A percentile compares a stretch with the other conserved stretches of the same genome.
These are phyloP conservation scores for Drosophila chauvacae DNA, from an alignment of 1,140 invertebrate species.

Conservation along the genomic window DNA sequence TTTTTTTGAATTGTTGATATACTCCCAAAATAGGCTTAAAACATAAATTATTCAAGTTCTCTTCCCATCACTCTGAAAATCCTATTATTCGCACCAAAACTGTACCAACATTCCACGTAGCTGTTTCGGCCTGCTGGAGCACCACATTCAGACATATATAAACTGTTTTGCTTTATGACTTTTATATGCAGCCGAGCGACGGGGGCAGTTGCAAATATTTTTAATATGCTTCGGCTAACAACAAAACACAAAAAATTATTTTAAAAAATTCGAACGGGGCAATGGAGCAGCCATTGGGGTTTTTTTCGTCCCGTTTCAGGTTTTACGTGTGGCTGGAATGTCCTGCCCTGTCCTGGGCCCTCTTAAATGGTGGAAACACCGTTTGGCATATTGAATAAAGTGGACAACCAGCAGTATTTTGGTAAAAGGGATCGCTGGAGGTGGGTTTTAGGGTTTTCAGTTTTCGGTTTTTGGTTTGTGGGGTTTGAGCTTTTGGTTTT, in stretches of 20 bases:
- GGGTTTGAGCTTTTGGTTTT: conserved; percentile 22
- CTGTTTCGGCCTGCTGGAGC: conserved; percentile 21
- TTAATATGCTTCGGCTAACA: conserved; percentile 72
- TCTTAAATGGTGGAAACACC: conserved; percentile 44
- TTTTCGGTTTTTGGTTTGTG: conserved; percentile 1
- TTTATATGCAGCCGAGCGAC: conserved; percentile 63
- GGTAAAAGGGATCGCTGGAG: conserved; percentile 10
- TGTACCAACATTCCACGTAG: background rate
- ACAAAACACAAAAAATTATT: conserved; percentile 33
- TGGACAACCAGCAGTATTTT: conserved; percentile 58
- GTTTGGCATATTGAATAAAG: conserved; percentile 67
- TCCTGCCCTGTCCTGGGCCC: conserved; percentile 1
- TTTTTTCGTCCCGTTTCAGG: conserved; percentile 45
- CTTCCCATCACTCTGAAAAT: too few species aligned
- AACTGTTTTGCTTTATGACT: conserved; percentile 82
- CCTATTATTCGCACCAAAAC: background rate
- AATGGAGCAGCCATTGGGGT: conserved; percentile 26
- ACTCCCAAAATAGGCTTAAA: background rate
- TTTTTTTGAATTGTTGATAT: background rate
- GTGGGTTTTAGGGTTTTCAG: background rate
- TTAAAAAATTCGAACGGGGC: conserved; percentile 33
- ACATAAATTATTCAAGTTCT: too few species aligned
- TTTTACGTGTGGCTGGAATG: conserved; percentile 42
- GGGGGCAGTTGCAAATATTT: conserved; percentile 68
- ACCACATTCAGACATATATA: conserved; percentile 51